phyloP scores from a whole-genome alignment of 2,113 vertebrate species.

The Daphoenositta chrysoptera region DNA sequence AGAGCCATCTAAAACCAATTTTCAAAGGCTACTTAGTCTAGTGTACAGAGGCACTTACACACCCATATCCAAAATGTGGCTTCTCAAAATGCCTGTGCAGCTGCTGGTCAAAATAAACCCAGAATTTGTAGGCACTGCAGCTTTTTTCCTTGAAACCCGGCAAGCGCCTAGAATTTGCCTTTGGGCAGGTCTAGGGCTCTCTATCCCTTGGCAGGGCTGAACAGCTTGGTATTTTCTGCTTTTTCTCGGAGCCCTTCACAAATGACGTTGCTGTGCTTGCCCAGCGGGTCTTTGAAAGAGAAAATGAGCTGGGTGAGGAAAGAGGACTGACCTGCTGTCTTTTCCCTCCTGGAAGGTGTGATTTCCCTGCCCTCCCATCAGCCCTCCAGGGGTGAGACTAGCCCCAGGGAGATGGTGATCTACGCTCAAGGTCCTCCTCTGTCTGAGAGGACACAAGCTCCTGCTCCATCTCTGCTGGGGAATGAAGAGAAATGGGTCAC shows the following conservation, averaged over 20 bases:
- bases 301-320: neutral
- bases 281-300: neutral
- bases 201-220: neutral
- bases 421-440: neutral
- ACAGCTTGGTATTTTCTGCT: neutral
- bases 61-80: neutral
- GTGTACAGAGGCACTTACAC: neutral
- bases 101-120: neutral
- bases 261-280: neutral
- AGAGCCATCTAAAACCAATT: neutral
- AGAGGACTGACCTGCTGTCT: neutral
- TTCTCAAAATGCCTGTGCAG: neutral
- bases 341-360: neutral
- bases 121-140: neutral
- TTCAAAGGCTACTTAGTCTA: neutral
- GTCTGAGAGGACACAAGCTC: neutral
- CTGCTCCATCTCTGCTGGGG: neutral
- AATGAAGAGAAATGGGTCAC: neutral
- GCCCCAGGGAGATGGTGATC: neutral
- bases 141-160: neutral
- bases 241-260: neutral
- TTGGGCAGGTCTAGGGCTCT: neutral
- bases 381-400: neutral
- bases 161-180: neutral
- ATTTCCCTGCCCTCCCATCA: neutral